Percentiles rank a stretch among this genome's conserved stretches.
Conservation (phyloP, 2,113 vertebrate genomes). For the Etheostoma spectabile region DNA sequence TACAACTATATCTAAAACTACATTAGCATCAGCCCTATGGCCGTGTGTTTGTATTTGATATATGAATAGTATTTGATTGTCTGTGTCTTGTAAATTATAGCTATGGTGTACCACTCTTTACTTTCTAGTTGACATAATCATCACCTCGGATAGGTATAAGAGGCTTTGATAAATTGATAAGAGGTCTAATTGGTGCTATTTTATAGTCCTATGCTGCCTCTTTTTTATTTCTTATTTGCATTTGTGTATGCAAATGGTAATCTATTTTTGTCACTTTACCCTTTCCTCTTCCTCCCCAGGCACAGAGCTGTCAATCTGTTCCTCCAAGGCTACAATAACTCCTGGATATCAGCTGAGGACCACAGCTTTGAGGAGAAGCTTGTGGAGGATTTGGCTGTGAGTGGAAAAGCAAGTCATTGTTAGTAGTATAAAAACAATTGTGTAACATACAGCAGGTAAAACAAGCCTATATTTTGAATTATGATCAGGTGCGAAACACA, state of each 20-base stretch:
- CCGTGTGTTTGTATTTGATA: background rate
- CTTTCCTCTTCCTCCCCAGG: slow-evolving; percentile 74
- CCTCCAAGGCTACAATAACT: slow-evolving; percentile 94
- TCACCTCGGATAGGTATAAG: background rate
- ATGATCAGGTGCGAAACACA: background rate
- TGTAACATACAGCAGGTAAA: background rate
- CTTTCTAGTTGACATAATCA: background rate
- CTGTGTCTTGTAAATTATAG: slow-evolving; percentile 9
- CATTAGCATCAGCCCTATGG: slow-evolving; percentile 7
- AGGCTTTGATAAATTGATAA: slow-evolving; percentile 4
- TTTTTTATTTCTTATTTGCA: slow-evolving; percentile 19
- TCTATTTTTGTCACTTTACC: background rate
- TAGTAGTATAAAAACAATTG: background rate
- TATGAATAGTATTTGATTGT: background rate
- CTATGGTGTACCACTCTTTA: background rate
- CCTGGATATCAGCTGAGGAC: slow-evolving; percentile 93
- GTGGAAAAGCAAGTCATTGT: slow-evolving; percentile 57
- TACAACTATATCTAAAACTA: slow-evolving; percentile 52
- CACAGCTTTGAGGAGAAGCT: slow-evolving; percentile 92
- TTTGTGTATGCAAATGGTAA: background rate
- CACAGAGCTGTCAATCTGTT: slow-evolving; percentile 95
- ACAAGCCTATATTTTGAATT: background rate
- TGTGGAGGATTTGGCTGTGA: slow-evolving; percentile 94
- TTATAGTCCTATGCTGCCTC: background rate
- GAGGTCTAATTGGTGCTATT: slow-evolving; percentile 13